phyloP scores from a whole-genome alignment of 1,140 invertebrate genomes.

The Lepidurus couesii region DNA sequence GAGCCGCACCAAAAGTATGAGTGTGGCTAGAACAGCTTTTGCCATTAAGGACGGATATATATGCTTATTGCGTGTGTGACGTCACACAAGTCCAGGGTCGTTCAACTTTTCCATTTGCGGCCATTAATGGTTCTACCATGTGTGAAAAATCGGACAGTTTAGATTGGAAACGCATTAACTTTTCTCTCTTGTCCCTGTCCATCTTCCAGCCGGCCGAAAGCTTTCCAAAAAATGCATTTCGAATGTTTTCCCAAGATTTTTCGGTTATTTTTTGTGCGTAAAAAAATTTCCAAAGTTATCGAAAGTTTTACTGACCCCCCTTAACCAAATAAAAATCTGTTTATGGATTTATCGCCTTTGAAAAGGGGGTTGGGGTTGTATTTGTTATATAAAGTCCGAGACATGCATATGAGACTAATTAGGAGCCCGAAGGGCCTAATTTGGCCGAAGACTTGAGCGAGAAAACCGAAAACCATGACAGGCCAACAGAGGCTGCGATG shows the following conservation, averaged over 20 bases:
- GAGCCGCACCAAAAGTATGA: neutral
- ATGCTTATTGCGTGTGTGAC: neutral
- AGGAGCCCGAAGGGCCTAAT: constrained; percentile 6
- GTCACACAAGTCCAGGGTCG: neutral
- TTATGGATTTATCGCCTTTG: neutral
- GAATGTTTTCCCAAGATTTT: too few species aligned
- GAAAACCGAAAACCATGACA: neutral
- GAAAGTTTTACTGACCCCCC: too few species aligned
- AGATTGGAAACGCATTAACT: constrained; percentile 16
- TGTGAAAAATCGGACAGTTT: constrained; percentile 16
- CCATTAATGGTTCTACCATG: constrained; percentile 18
- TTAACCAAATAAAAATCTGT: neutral
- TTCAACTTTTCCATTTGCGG: neutral
- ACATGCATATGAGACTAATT: constrained; percentile 3
- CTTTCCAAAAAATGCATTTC: too few species aligned
- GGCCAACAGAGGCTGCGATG: neutral
- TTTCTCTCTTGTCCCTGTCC: neutral
- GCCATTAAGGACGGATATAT: constrained; percentile 13
- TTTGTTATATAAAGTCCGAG: neutral
- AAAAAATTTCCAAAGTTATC: too few species aligned
- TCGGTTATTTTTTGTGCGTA: too few species aligned
- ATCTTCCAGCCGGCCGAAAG: too few species aligned
- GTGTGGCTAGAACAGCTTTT: constrained; percentile 1
- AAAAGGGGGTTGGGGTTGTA: neutral
- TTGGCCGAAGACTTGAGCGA: neutral